These are phyloP conservation scores for Aphidius gifuensis DNA, from an alignment of 1,140 invertebrate genomes.

Conservation along the genomic window DNA sequence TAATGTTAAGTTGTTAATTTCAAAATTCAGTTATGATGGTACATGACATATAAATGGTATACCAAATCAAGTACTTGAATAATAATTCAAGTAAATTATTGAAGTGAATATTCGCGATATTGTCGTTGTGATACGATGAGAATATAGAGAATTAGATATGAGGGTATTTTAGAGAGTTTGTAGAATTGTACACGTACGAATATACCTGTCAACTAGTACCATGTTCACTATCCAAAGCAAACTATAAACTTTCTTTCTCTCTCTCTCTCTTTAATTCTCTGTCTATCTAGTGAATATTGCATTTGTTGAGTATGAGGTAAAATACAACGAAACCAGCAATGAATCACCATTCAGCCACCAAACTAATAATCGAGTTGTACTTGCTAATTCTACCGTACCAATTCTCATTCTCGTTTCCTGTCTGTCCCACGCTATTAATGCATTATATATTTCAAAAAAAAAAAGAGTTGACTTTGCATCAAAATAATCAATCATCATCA, in stretches of 20 bases:
- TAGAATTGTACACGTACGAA: constrained; percentile 45
- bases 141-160: constrained; percentile 27
- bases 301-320: constrained; percentile 30
- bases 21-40: too few species aligned
- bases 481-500: neutral
- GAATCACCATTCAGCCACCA: constrained; percentile 44
- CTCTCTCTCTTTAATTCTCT: neutral
- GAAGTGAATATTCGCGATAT: constrained; percentile 41
- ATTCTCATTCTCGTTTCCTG: constrained; percentile 21
- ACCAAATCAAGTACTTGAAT: neutral
- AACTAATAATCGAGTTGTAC: constrained; percentile 47
- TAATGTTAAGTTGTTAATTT: too few species aligned
- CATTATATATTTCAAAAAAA: constrained; percentile 5
- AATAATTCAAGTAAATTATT: constrained; percentile 41
- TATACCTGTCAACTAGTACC: constrained; percentile 51
- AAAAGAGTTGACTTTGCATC: constrained; percentile 24
- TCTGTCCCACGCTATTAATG: constrained; percentile 9
- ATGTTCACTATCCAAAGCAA: constrained; percentile 51
- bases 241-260: constrained; percentile 2
- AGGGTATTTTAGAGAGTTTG: constrained; percentile 34
- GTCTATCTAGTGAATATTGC: neutral
- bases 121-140: constrained; percentile 32
- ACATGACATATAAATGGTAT: constrained; percentile 14
- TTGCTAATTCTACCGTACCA: constrained; percentile 41
- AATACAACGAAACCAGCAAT: constrained; percentile 46